A percentile compares a stretch with the other conserved stretches of the same genome.
phyloP scores from a whole-genome alignment of 2,113 vertebrate species.

The Willisornis vidua region DNA sequence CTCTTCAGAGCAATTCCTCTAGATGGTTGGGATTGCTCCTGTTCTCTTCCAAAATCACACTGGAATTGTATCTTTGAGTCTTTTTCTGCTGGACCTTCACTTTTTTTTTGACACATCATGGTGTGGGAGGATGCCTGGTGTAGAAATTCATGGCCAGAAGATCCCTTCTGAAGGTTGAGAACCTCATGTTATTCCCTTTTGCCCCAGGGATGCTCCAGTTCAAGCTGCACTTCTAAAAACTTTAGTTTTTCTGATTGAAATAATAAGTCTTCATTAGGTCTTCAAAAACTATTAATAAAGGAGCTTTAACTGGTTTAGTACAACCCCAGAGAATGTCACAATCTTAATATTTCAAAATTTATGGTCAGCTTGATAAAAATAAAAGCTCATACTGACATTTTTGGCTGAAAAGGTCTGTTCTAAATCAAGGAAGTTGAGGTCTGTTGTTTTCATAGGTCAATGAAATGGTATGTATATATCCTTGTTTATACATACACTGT shows the following conservation, averaged over 20 bases:
- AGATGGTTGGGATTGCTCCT: not conserved
- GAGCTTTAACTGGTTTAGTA: not conserved
- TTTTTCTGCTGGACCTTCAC: not conserved
- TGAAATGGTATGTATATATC: not conserved
- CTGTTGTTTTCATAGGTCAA: not conserved
- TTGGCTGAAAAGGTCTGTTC: not conserved
- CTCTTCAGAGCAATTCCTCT: not conserved
- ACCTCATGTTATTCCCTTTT: fast-evolving
- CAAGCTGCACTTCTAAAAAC: not conserved
- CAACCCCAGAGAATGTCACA: not conserved
- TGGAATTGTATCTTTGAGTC: not conserved
- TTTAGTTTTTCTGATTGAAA: not conserved
- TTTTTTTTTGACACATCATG: fast-evolving
- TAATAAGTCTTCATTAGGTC: not conserved
- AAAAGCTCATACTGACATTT: not conserved
- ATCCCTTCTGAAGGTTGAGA: not conserved
- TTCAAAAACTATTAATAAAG: not conserved
- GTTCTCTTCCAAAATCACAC: not conserved
- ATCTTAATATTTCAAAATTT: not conserved
- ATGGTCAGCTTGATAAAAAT: not conserved
- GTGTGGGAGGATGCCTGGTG: not conserved
- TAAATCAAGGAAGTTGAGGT: not conserved
- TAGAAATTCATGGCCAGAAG: not conserved
- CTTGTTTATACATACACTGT: not conserved
- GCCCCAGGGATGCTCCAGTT: not conserved